Evolutionary conservation across 2,797 vertebrate genomes (phyloP).

Genomic region (Crenuchus spilurus): DNA sequence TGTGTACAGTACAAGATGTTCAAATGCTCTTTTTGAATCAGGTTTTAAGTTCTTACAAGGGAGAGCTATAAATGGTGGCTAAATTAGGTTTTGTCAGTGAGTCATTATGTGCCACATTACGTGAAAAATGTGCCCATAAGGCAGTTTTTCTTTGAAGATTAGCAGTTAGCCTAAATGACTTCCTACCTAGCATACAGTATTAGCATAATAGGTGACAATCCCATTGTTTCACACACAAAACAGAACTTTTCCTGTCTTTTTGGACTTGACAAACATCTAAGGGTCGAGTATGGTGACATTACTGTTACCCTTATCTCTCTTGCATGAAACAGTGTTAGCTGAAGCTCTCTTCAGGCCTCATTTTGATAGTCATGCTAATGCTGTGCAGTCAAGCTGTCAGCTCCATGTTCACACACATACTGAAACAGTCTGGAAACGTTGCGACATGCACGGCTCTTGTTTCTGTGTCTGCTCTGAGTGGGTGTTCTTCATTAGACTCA

Average conservation of each 20-base stretch:
- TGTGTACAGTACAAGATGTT: conserved; percentile 2
- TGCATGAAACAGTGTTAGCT: neutral
- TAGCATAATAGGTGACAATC: too few relatives aligned
- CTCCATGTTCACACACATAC: neutral
- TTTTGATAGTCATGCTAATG: neutral
- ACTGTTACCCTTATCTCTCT: neutral
- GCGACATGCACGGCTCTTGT: neutral
- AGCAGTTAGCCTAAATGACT: neutral
- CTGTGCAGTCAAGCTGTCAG: neutral
- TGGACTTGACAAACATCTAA: too few relatives aligned
- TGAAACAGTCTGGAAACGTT: neutral
- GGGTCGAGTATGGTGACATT: neutral
- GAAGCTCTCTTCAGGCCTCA: neutral
- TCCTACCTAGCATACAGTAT: too few relatives aligned
- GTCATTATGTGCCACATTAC: too few relatives aligned
- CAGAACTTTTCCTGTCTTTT: too few relatives aligned
- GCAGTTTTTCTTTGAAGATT: too few relatives aligned
- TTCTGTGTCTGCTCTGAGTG: neutral
- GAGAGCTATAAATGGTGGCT: neutral
- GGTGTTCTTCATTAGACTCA: conserved; percentile 1
- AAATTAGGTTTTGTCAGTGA: neutral
- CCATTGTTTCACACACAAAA: too few relatives aligned
- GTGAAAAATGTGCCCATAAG: neutral
- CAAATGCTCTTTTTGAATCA: neutral
- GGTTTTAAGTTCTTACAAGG: neutral